These are phyloP conservation scores for Melinopterus prodromus DNA, from an alignment of 2,888 invertebrate species.

Conservation along the genomic window DNA sequence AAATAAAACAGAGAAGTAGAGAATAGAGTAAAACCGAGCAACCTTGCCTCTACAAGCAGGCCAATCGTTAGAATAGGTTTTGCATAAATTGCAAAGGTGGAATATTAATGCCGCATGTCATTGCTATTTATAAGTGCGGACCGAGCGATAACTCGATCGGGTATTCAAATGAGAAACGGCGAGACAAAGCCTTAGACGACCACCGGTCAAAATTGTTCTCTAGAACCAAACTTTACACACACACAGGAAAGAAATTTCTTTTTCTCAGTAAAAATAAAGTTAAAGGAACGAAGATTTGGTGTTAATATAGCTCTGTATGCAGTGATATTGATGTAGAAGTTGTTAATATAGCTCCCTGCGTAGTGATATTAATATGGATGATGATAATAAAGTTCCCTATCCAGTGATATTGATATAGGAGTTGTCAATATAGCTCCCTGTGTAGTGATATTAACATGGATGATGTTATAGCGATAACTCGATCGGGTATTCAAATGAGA, in stretches of 20 bases:
- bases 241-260: too few species aligned
- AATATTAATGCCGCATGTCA: constrained; percentile 35
- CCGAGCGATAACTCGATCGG: constrained; percentile 20
- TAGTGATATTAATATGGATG: too few species aligned
- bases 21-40: constrained; percentile 8
- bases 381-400: too few species aligned
- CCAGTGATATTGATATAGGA: too few species aligned
- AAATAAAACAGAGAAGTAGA: background rate
- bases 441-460: too few species aligned
- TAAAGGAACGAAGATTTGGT: too few species aligned
- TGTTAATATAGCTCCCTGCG: too few species aligned
- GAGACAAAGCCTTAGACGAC: constrained; percentile 24
- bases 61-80: constrained; percentile 20
- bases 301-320: too few species aligned
- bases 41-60: constrained; percentile 14
- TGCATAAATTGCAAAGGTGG: constrained; percentile 35
- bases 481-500: constrained; percentile 20
- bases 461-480: constrained; percentile 22
- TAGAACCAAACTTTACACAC: background rate
- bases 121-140: constrained; percentile 34
- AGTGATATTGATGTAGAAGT: too few species aligned
- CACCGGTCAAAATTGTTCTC: background rate
- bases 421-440: too few species aligned
- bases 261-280: too few species aligned
- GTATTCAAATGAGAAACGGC: constrained; percentile 19